Base-by-base conservation (phyloP, 2,888 invertebrate genomes). In the Machimus rusticus region DNA sequence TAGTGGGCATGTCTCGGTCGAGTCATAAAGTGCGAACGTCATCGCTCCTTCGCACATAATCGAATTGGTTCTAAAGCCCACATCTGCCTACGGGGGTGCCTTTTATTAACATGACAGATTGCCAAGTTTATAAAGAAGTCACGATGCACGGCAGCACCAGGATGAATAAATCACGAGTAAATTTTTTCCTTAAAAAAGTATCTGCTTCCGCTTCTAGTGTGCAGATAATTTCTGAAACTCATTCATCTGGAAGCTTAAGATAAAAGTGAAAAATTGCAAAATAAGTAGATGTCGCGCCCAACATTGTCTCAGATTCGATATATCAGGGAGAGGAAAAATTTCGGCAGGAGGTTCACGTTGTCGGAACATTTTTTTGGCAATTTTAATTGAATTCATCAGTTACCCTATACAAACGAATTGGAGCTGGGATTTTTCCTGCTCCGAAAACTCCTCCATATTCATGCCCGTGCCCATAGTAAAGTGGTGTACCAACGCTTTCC, bases 211-310 rank as follows among this genome's bases (percentile, higher is more conserved):
- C 57, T 37, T 66, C 19, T n/a, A 82, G 34, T 55, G 82, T 57
- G 37, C 37, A 82, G 82, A 82, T 82, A 82, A 82, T 82, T 82
- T 82, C 82, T 57, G 82, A 82, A 82, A 37, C 66, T 57, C 82
- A 57, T 82, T 82, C 82, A 82, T 82, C 82, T 51, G 82, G 57
- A 82, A 82, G 57, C 55, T 66, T 82, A 82, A 82, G 82, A 82
- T 82, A 82, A 82, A 82, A 82, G 82, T 82, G 82, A 82, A 82
- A 82, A 82, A 82, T 82, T 66, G 82, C 57, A 82, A 82, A 82
- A 82, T 82, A 82, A 82, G 66, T 82, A 82, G 57, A 57, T 57
- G 82, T 57, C 66, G 66, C 55, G 82, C 57, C n/a, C 82, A 57
- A 82, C 66, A 82, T 66, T 66, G 66, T 79, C 79, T 57, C 37